A percentile compares a stretch with the other conserved stretches of the same genome.
Evolutionary conservation across 2,888 invertebrate genomes (phyloP).

Genomic region (Xanthorhoe spadicearia): DNA sequence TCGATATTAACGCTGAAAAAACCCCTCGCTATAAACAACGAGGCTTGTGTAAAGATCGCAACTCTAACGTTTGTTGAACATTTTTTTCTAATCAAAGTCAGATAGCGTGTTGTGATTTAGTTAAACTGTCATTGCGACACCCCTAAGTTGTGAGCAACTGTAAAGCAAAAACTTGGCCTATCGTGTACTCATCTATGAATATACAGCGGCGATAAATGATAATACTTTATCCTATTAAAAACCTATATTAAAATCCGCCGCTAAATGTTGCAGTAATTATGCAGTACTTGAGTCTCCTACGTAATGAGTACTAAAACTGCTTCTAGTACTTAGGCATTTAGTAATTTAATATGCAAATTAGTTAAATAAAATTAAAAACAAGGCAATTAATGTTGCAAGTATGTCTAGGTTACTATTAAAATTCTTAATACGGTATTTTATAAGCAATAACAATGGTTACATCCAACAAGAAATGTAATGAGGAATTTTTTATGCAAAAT

Average conservation of each 20-base stretch:
- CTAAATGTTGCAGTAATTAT: constrained; percentile 43
- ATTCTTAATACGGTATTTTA: neutral
- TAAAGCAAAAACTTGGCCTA: constrained; percentile 58
- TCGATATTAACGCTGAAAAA: too few relatives aligned
- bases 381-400: neutral
- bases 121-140: neutral
- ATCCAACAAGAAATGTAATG: too few relatives aligned
- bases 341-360: constrained; percentile 18
- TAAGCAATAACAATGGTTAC: too few relatives aligned
- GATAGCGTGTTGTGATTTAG: neutral
- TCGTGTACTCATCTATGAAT: constrained; percentile 64
- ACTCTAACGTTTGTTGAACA: too few relatives aligned
- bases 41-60: too few relatives aligned
- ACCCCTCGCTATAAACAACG: too few relatives aligned
- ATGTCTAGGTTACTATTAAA: neutral
- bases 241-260: constrained; percentile 32
- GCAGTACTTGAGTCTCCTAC: constrained; percentile 25
- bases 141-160: constrained; percentile 5
- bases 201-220: constrained; percentile 62
- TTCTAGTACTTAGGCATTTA: constrained; percentile 6
- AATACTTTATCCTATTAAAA: constrained; percentile 53
- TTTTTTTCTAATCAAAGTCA: neutral
- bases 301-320: constrained; percentile 24
- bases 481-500: too few relatives aligned
- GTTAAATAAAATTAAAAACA: constrained; percentile 11